phyloP scores from a whole-genome alignment of 2,888 invertebrate species.

The Drosophila barbarae region DNA sequence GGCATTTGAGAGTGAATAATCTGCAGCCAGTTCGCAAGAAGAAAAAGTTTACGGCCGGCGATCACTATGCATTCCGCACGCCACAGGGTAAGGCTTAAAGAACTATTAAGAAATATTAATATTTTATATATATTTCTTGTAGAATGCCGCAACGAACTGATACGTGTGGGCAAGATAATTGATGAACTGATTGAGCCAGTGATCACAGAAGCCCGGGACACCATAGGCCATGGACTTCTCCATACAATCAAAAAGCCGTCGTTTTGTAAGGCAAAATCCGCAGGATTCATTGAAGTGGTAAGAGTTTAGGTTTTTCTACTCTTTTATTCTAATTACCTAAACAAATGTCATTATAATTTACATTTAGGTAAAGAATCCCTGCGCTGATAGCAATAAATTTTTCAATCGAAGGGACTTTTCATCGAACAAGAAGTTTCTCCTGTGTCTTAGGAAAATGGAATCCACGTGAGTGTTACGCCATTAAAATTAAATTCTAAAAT shows the following conservation, averaged over 20 bases:
- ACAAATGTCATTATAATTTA: too few species aligned
- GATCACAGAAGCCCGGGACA: conserved; percentile 54
- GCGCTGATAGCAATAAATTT: conserved; percentile 22
- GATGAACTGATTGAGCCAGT: conserved; percentile 77
- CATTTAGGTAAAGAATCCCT: conserved; percentile 22
- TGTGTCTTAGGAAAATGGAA: conserved; percentile 72
- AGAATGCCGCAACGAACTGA: conserved; percentile 77
- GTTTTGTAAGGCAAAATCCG: conserved; percentile 19
- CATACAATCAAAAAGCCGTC: not conserved
- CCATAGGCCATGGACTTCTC: conserved; percentile 35
- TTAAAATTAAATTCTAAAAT: too few species aligned
- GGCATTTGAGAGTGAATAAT: conserved; percentile 63
- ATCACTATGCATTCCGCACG: conserved; percentile 77
- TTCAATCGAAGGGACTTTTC: conserved; percentile 65
- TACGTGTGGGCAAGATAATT: conserved; percentile 76
- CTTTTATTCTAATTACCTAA: too few species aligned
- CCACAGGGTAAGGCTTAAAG: conserved; percentile 65
- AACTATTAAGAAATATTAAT: too few species aligned
- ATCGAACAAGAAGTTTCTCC: conserved; percentile 69
- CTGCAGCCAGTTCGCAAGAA: conserved; percentile 40
- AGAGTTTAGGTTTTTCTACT: not conserved
- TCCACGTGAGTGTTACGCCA: conserved; percentile 57
- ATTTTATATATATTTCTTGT: not conserved
- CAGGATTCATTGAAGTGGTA: conserved; percentile 14
- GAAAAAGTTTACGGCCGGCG: conserved; percentile 69